Percentiles rank a stretch among this genome's conserved stretches.
These are phyloP conservation scores for Dasyprocta punctata DNA, from an alignment of 2,113 vertebrate species.

Conservation along the genomic window DNA sequence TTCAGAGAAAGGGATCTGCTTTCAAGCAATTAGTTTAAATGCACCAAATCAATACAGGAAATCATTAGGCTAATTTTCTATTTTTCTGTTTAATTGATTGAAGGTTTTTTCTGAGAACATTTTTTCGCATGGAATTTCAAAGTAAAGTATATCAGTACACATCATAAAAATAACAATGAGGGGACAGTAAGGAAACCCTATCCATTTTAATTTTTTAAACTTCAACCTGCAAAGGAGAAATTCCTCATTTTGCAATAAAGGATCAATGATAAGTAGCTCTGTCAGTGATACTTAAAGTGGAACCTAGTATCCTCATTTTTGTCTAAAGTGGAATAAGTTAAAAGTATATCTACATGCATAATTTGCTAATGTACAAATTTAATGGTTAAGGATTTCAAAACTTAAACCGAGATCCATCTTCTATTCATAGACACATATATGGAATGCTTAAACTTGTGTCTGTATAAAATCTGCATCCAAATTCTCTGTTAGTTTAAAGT, in stretches of 20 bases:
- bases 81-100: conserved; percentile 56
- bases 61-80: conserved; percentile 61
- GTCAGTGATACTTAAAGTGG: background rate
- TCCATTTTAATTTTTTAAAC: conserved; percentile 19
- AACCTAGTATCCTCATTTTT: background rate
- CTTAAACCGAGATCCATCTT: background rate
- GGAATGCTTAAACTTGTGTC: background rate
- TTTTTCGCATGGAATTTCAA: background rate
- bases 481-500: background rate
- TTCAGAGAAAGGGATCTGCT: conserved; percentile 36
- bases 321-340: background rate
- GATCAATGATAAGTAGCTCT: background rate
- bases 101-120: background rate
- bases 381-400: background rate
- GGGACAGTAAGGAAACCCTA: background rate
- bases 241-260: background rate
- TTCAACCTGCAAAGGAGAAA: background rate
- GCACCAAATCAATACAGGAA: conserved; percentile 62
- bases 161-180: background rate
- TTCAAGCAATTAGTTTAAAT: conserved; percentile 69
- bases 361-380: background rate
- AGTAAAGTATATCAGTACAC: background rate
- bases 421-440: background rate
- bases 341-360: background rate
- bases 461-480: background rate